Evolutionary conservation across 2,888 invertebrate species (phyloP).

Genomic region (Drosophila borborema): DNA sequence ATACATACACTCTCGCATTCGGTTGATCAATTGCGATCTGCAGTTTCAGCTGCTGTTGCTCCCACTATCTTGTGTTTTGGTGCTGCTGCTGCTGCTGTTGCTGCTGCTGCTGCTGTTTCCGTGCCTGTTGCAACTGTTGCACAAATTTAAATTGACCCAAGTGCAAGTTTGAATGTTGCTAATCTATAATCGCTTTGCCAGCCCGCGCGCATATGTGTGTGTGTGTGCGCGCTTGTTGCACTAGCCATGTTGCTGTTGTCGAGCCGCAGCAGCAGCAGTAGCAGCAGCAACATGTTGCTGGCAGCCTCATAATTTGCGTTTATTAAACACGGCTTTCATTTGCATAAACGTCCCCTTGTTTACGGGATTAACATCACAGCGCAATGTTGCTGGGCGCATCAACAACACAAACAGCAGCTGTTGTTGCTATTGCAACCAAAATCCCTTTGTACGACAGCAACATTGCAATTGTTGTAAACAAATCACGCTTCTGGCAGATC

Average conservation of each 20-base stretch:
- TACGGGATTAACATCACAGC: slow-evolving; percentile 54
- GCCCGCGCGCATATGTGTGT: slow-evolving; percentile 2
- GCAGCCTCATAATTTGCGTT: slow-evolving; percentile 76
- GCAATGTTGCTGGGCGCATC: slow-evolving; percentile 41
- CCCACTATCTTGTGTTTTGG: slow-evolving; percentile 72
- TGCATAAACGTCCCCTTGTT: slow-evolving; percentile 69
- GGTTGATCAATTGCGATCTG: slow-evolving; percentile 77
- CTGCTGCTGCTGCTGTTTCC: slow-evolving; percentile 54
- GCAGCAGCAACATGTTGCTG: slow-evolving; percentile 62
- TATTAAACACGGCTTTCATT: slow-evolving; percentile 74
- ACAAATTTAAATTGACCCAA: slow-evolving; percentile 82
- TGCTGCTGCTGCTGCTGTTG: slow-evolving; percentile 49
- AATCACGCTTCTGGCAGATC: slow-evolving; percentile 75
- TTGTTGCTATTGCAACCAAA: slow-evolving; percentile 9
- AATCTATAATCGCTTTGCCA: slow-evolving; percentile 63
- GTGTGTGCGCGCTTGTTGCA: slow-evolving; percentile 10
- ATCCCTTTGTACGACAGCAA: slow-evolving; percentile 32
- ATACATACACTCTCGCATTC: slow-evolving; percentile 27
- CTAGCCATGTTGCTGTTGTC: slow-evolving; percentile 33
- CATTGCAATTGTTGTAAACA: slow-evolving; percentile 69
- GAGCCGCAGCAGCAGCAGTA: slow-evolving; percentile 33
- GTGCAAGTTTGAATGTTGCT: slow-evolving; percentile 79
- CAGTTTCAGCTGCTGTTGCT: slow-evolving; percentile 60
- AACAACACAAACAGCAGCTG: slow-evolving; percentile 25
- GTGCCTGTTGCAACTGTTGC: slow-evolving; percentile 68